A percentile compares a stretch with the other conserved stretches of the same genome.
Conservation (phyloP, 2,888 invertebrate species). For the Ochropacha duplaris region DNA sequence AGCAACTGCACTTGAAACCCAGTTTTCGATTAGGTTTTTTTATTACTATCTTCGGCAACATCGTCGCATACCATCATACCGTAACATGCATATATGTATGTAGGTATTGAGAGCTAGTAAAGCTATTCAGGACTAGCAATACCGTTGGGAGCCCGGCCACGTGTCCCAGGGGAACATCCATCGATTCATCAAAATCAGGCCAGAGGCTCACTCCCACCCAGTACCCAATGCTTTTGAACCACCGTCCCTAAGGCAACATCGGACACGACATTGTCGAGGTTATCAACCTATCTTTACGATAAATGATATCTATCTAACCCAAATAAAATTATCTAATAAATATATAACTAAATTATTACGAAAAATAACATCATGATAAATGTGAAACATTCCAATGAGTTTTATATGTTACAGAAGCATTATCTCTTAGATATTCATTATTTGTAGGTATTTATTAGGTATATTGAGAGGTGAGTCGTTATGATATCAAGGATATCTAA, state of each 20-base stretch:
- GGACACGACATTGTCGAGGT: slow-evolving; percentile 16
- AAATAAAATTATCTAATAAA: background rate
- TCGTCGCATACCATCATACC: too few relatives aligned
- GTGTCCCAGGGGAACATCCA: slow-evolving; percentile 45
- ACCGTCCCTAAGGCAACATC: slow-evolving; percentile 23
- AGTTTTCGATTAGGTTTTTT: too few relatives aligned
- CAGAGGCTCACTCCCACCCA: slow-evolving; percentile 39
- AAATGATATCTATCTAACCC: background rate
- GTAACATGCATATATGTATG: background rate
- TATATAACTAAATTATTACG: too few relatives aligned
- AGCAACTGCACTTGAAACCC: too few relatives aligned
- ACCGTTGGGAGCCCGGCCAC: slow-evolving; percentile 35
- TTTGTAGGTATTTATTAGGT: background rate
- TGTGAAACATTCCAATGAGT: background rate
- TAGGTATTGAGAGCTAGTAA: background rate
- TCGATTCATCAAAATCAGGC: slow-evolving; percentile 60
- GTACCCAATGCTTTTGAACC: slow-evolving; percentile 27
- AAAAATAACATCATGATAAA: too few relatives aligned
- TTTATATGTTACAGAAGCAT: background rate
- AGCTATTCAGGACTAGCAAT: slow-evolving; percentile 6
- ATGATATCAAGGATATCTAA: too few relatives aligned
- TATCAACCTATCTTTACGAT: slow-evolving; percentile 14
- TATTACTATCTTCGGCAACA: too few relatives aligned
- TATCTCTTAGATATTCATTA: too few relatives aligned
- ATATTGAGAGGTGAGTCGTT: too few relatives aligned